Evolutionary conservation across 2,113 vertebrate species (phyloP), one percentile per base, ranked within the genome.

Genomic region (Antechinus flavipes): DNA sequence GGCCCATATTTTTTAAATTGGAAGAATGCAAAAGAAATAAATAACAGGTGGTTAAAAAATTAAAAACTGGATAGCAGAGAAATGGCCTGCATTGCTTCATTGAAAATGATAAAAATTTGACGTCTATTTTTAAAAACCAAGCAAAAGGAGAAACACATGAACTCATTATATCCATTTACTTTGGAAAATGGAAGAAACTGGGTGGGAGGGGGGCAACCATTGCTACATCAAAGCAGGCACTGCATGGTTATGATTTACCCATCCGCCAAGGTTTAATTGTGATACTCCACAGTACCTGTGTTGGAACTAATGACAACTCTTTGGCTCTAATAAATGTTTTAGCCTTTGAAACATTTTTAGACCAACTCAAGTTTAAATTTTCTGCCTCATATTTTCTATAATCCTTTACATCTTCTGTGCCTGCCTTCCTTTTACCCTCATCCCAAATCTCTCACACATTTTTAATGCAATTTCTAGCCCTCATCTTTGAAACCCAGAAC

Each of bases 81-180:
- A 96, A 91, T 12, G 84, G 92, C 95, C 90, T 96, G 90, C 52
- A 90, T 35, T 25, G 52, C 90, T 96, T 92, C 94, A 92, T 90
- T 93, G 30, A 68, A 92, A 95, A 92, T 91, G 92, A 46, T 7
- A 89, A 42, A 68, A 89, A 89, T 90, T 94, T 95, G 91, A 90
- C 50, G 91, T 94, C 91, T 93, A 49, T 91, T 94, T 97, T 96
- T 94, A 84, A 96, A 96, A 95, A 93, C 42, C 30, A 95, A 89
- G 0, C 55, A 92, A 94, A 90, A 91, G 23, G 49, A 93, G 93
- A 97, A 93, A 42, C 61, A 97, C 12, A 89, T 61, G 26, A 56
- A 52, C 30, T 84, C 30, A 91, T 97, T 95, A 58, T 93, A 95
- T 91, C 94, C n/a, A 54, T 89, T 90, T 68, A 91, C 16, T n/a